Evolutionary conservation across 2,113 vertebrate genomes (phyloP).

Genomic region (Eudyptes chrysolophus): DNA sequence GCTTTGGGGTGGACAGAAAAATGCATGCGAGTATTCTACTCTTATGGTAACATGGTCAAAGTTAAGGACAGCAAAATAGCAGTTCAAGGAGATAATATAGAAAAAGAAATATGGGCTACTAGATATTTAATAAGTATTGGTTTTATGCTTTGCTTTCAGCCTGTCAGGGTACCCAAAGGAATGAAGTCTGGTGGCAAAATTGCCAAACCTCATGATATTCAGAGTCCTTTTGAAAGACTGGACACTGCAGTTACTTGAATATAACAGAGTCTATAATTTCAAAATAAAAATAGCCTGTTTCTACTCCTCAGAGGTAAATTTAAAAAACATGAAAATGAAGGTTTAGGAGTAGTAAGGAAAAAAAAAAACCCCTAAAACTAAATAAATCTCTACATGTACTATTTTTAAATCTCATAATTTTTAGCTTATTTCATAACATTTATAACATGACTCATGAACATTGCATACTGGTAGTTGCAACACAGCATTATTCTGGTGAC

Average conservation of each 20-base stretch:
- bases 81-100: not conserved
- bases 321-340: not conserved
- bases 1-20: not conserved
- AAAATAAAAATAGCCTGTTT: constrained; percentile 1
- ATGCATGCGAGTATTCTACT: not conserved
- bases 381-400: not conserved
- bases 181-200: not conserved
- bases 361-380: not conserved
- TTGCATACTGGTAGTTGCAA: not conserved
- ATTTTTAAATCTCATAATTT: not conserved
- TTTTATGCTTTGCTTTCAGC: not conserved
- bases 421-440: constrained; percentile 1
- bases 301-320: not conserved
- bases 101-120: not conserved
- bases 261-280: constrained; percentile 2
- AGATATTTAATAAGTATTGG: not conserved
- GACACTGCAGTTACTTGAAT: not conserved
- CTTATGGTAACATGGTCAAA: not conserved
- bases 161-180: not conserved
- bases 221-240: not conserved
- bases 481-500: not conserved
- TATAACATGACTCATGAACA: not conserved
- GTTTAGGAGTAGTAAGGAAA: not conserved
- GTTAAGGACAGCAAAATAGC: not conserved
- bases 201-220: not conserved